Percentiles rank a stretch among this genome's conserved stretches.
Evolutionary conservation across 2,797 vertebrate genomes (phyloP).

Genomic region (Euthynnus affinis): DNA sequence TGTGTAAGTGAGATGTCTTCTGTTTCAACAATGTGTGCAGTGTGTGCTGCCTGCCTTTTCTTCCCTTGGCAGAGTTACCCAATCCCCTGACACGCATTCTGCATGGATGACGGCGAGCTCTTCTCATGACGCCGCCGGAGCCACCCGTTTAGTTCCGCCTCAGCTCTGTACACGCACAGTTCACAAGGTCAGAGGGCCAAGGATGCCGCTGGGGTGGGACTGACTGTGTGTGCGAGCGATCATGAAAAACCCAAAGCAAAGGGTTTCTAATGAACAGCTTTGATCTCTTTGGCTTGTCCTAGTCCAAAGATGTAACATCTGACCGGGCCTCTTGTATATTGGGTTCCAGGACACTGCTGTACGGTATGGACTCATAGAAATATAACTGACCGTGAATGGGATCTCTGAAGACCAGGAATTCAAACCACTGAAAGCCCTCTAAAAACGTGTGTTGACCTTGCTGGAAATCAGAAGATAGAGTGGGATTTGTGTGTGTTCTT

Average conservation of each 20-base stretch:
- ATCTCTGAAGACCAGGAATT: constrained; percentile 48
- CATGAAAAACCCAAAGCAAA: constrained; percentile 49
- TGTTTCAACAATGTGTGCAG: constrained; percentile 84
- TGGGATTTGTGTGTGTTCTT: constrained; percentile 43
- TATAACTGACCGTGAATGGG: constrained; percentile 40
- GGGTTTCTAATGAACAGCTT: constrained; percentile 55
- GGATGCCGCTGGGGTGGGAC: constrained; percentile 39
- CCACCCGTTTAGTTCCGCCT: constrained; percentile 84
- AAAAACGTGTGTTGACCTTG: constrained; percentile 63
- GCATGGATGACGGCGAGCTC: constrained; percentile 79
- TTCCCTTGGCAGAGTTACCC: constrained; percentile 80
- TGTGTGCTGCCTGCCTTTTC: constrained; percentile 76
- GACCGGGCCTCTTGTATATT: constrained; percentile 7
- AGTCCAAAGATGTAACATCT: constrained; percentile 35
- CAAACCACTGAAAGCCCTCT: constrained; percentile 36
- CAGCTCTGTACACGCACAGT: constrained; percentile 81
- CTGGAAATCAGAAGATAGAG: constrained; percentile 55
- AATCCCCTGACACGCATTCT: constrained; percentile 85
- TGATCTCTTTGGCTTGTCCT: constrained; percentile 60
- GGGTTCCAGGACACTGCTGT: constrained; percentile 29
- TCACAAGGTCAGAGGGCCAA: constrained; percentile 78
- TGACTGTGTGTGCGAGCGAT: constrained; percentile 46
- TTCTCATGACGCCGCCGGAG: constrained; percentile 83
- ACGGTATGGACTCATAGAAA: constrained; percentile 54
- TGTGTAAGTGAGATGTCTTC: constrained; percentile 83